Base-by-base conservation (phyloP, 2,113 vertebrate genomes). In the Hippopotamus amphibius region DNA sequence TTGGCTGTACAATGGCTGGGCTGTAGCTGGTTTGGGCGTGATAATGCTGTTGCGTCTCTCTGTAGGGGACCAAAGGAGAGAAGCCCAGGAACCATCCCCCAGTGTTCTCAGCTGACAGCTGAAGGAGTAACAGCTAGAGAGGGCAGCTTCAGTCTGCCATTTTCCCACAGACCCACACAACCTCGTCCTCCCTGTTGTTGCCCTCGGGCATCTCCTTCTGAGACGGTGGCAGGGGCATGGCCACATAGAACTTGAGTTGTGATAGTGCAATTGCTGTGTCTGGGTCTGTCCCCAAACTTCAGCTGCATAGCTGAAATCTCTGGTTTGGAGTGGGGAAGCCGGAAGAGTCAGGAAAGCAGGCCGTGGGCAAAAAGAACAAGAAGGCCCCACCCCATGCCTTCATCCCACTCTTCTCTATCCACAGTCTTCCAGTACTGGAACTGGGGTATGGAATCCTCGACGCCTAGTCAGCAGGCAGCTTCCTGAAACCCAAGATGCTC, bases 341-440 rank as follows among this genome's bases (percentile, higher is more conserved):
- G 22, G 61, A 80, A 72, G 30, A 68, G 33, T 76, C 9, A 37
- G 37, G 33, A 65, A 50, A 61, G 15, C 48, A 80, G 13, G 50
- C 84, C 26, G 33, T 84, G 33, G 28, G 7, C 5, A 15, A 33
- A 83, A 69, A 30, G 43, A 79, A 61, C 7, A 76, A 82, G 59
- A 89, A 94, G 30, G 11, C 0, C 14, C 53, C 24, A 24, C 26
- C 1, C 1, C 5, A 5, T 2, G 0, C 1, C 6, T 59, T 46
- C 41, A 7, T 76, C 19, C 24, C 24, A 63, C 28, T 33, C 41
- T 41, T 90, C 68, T 92, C 61, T 7, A 48, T n/a, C 16, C 11
- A 1, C 6, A 6, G 7, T 16, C 46, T 26, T 68, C 37, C 4
- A n/a, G 2, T 22, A 48, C 46, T 24, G 26, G 28, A 81, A 66